A percentile compares a stretch with the other conserved stretches of the same genome.
phyloP scores from a whole-genome alignment of 2,888 invertebrate genomes.

The Bembecia ichneumoniformis region DNA sequence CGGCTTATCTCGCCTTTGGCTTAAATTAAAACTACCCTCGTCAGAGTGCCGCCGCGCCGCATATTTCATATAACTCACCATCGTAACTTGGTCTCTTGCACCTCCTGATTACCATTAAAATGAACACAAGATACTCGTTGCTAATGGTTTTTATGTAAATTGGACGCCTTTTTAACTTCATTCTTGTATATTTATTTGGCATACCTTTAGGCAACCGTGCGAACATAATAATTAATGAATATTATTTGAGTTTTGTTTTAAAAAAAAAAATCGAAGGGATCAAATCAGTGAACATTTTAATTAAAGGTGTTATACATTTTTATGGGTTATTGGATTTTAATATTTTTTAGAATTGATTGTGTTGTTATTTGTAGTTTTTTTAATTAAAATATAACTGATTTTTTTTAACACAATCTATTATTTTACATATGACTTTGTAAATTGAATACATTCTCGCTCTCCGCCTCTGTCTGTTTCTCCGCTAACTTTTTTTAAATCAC shows the following conservation, averaged over 20 bases:
- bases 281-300: background rate
- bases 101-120: constrained; percentile 12
- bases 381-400: too few species aligned
- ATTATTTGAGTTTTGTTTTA: constrained; percentile 1
- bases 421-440: too few species aligned
- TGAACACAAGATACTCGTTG: constrained; percentile 17
- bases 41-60: constrained; percentile 30
- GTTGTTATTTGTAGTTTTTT: background rate
- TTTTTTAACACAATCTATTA: too few species aligned
- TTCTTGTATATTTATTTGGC: constrained; percentile 20
- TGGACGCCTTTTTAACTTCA: constrained; percentile 27
- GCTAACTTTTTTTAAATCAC: too few species aligned
- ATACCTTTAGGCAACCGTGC: constrained; percentile 33
- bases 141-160: constrained; percentile 59
- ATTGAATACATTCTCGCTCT: too few species aligned
- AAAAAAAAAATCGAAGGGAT: background rate
- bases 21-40: constrained; percentile 53
- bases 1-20: constrained; percentile 33
- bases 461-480: too few species aligned
- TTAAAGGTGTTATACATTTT: background rate
- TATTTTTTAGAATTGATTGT: background rate
- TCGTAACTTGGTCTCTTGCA: constrained; percentile 31
- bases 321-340: background rate
- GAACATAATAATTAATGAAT: constrained; percentile 30
- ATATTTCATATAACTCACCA: constrained; percentile 39